Percentiles rank a stretch among this genome's conserved stretches.
phyloP scores from a whole-genome alignment of 2,113 vertebrate genomes.

The Ivindomyrus marchei region DNA sequence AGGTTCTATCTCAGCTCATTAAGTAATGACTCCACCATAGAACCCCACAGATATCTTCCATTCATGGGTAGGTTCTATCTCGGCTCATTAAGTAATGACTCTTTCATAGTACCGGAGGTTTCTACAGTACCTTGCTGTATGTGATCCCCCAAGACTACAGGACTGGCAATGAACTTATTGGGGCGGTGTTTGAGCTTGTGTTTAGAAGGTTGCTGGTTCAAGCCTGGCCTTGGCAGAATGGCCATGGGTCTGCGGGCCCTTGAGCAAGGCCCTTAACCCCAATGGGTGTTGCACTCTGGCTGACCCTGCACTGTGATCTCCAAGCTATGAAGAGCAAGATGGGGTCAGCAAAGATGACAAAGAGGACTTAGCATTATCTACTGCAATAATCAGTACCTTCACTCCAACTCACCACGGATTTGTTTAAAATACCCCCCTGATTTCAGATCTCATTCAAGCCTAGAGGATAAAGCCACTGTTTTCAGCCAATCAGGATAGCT shows the following conservation, averaged over 20 bases:
- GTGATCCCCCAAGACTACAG: neutral
- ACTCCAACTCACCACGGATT: too few species aligned
- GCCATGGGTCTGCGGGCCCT: neutral
- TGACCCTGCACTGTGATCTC: too few species aligned
- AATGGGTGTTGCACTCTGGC: too few species aligned
- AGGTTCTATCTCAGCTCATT: conserved; percentile 4
- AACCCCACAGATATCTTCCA: conserved; percentile 25
- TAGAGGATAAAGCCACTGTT: neutral
- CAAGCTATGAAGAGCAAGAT: too few species aligned
- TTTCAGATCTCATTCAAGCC: neutral
- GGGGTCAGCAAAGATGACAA: too few species aligned
- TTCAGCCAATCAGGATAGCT: neutral
- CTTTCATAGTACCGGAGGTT: too few species aligned
- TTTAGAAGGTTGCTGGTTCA: too few species aligned
- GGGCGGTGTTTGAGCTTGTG: neutral
- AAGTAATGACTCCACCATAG: conserved; percentile 5
- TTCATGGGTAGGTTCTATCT: conserved; percentile 31
- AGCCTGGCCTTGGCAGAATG: too few species aligned
- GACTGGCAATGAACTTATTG: neutral
- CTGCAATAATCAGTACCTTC: too few species aligned
- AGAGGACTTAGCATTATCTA: too few species aligned
- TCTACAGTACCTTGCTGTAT: neutral
- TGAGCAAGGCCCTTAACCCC: too few species aligned
- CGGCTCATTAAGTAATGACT: neutral
- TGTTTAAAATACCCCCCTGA: neutral